Conservation (phyloP, 2,888 invertebrate genomes). For the Sisyra terminalis region DNA sequence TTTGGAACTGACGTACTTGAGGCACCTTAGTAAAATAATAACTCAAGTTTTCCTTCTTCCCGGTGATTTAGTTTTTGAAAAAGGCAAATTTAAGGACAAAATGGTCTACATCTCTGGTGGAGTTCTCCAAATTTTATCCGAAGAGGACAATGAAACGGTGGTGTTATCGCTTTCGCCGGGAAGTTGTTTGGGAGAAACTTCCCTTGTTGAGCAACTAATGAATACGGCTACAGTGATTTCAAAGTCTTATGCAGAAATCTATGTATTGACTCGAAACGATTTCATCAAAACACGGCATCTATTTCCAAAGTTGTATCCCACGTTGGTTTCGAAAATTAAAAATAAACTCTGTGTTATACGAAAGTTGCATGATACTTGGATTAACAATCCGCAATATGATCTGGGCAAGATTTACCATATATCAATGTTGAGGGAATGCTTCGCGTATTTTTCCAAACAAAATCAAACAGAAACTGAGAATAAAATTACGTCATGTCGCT, state of each 20-base stretch:
- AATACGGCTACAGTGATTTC: conserved; percentile 14
- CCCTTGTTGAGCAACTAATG: conserved; percentile 21
- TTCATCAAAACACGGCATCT: conserved; percentile 12
- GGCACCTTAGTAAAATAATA: conserved; percentile 32
- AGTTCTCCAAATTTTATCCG: conserved; percentile 31
- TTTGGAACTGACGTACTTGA: conserved; percentile 32
- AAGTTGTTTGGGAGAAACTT: conserved; percentile 33
- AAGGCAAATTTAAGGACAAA: conserved; percentile 30
- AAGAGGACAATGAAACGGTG: conserved; percentile 36
- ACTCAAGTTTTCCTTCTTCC: conserved; percentile 32
- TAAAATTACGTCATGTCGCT: too few relatives aligned
- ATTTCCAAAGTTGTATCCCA: conserved; percentile 13
- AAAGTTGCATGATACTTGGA: not conserved
- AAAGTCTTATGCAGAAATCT: conserved; percentile 15
- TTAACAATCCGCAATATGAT: not conserved
- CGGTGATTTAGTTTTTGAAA: conserved; percentile 31
- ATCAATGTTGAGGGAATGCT: too few relatives aligned
- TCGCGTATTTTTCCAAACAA: too few relatives aligned
- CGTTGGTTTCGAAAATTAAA: conserved; percentile 9
- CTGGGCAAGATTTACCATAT: too few relatives aligned
- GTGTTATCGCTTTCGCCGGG: conserved; percentile 36
- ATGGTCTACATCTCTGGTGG: conserved; percentile 35
- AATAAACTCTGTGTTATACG: conserved; percentile 10
- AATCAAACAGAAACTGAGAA: too few relatives aligned
- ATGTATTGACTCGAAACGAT: conserved; percentile 11